Percentiles rank a stretch among this genome's conserved stretches.
These are phyloP conservation scores for Oreochromis spilurus DNA, from an alignment of 2,113 vertebrate genomes.

Conservation along the genomic window DNA sequence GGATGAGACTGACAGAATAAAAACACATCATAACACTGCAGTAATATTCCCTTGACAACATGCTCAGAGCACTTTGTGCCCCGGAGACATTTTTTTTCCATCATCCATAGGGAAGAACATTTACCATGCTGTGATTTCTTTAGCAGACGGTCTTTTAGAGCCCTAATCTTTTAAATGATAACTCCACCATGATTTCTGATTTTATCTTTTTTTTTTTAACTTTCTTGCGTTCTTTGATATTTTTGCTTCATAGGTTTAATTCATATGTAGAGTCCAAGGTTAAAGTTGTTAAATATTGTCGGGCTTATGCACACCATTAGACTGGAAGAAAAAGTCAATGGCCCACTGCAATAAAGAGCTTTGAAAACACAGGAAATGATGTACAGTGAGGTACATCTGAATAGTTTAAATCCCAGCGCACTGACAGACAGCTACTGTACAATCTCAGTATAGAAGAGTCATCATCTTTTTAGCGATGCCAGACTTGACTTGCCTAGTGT, in stretches of 20 bases:
- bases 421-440: no score
- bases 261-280: neutral
- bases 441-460: neutral
- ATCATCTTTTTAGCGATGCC: neutral
- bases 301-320: neutral
- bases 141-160: constrained; percentile 15
- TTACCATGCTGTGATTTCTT: constrained; percentile 29
- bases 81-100: constrained; percentile 39
- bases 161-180: neutral
- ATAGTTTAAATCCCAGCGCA: neutral
- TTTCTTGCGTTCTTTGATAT: neutral
- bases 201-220: neutral
- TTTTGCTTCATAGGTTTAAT: neutral
- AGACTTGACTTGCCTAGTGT: neutral
- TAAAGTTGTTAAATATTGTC: neutral
- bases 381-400: neutral
- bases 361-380: neutral
- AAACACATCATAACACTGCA: constrained; percentile 60
- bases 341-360: neutral
- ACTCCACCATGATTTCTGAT: neutral
- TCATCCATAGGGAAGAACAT: constrained; percentile 21
- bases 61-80: constrained; percentile 44
- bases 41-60: constrained; percentile 61
- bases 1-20: constrained; percentile 63
- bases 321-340: neutral